phyloP scores from a whole-genome alignment of 2,888 invertebrate species.

The Diaprepes abbreviatus region DNA sequence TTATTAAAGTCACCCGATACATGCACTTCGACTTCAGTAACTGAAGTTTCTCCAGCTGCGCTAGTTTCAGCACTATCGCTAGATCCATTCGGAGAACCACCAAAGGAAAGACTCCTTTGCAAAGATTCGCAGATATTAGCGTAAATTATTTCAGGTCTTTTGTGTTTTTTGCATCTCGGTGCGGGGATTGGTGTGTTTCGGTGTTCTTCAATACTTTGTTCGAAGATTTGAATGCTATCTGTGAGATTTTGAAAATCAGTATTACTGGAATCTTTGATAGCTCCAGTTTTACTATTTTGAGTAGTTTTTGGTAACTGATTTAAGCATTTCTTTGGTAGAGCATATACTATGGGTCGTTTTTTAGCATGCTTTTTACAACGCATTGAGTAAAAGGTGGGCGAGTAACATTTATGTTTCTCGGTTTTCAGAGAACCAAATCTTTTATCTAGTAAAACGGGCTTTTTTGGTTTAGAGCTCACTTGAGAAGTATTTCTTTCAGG shows the following conservation, averaged over 20 bases:
- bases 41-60: conserved; percentile 53
- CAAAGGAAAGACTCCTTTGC: conserved; percentile 50
- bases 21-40: conserved; percentile 62
- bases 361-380: conserved; percentile 67
- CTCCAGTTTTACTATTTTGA: conserved; percentile 36
- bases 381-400: conserved; percentile 67
- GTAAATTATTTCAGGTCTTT: conserved; percentile 60
- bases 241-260: conserved; percentile 75
- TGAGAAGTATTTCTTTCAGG: conserved; percentile 16
- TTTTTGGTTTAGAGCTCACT: conserved; percentile 43
- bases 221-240: conserved; percentile 77
- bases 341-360: conserved; percentile 64
- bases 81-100: conserved; percentile 40
- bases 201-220: conserved; percentile 66
- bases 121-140: conserved; percentile 58
- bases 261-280: conserved; percentile 62
- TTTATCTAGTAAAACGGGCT: conserved; percentile 55
- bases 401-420: conserved; percentile 66
- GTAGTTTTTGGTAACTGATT: conserved; percentile 50
- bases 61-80: conserved; percentile 51
- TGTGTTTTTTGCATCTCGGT: conserved; percentile 68
- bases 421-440: conserved; percentile 63
- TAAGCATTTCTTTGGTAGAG: conserved; percentile 62
- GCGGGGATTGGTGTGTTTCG: conserved; percentile 71
- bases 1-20: conserved; percentile 34